phyloP scores from a whole-genome alignment of 2,797 vertebrate species.

The Argya squamiceps region DNA sequence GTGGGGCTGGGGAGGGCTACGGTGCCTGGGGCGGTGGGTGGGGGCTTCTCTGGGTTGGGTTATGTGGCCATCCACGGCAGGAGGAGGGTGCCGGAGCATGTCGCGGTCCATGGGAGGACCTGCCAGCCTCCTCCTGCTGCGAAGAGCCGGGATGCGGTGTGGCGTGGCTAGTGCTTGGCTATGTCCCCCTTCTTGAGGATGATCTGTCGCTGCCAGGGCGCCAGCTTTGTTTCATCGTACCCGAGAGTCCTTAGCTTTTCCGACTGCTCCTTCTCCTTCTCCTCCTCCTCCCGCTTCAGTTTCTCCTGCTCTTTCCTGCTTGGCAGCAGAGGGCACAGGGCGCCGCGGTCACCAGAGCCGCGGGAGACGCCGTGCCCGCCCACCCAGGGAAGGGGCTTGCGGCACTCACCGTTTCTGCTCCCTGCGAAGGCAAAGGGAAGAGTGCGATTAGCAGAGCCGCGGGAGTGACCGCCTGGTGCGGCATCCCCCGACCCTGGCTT shows the following conservation, averaged over 20 bases:
- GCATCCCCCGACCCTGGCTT: conserved; percentile 13
- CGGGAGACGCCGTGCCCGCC: background rate
- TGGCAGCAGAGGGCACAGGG: background rate
- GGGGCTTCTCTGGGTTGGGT: background rate
- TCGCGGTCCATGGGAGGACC: background rate
- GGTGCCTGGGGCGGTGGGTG: background rate
- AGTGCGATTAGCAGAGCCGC: background rate
- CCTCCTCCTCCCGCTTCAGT: conserved; percentile 83
- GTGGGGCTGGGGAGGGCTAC: background rate
- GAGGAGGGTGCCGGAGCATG: background rate
- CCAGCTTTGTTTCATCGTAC: conserved; percentile 95
- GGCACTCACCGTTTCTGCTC: conserved; percentile 93
- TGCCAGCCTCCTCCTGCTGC: background rate
- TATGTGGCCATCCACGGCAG: background rate
- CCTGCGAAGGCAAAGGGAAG: conserved; percentile 77
- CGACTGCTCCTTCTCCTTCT: conserved; percentile 87
- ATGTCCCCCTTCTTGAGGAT: conserved; percentile 97
- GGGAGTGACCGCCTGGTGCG: fast-evolving
- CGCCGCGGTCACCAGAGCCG: background rate
- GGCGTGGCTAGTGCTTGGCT: conserved; percentile 85
- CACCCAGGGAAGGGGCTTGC: background rate
- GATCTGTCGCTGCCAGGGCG: conserved; percentile 96
- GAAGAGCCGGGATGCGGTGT: background rate
- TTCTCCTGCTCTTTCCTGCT: conserved; percentile 88
- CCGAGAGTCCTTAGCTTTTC: conserved; percentile 93